Evolutionary conservation across 23 tunicate species (phyloP).

Genomic region (Diplosoma virens): DNA sequence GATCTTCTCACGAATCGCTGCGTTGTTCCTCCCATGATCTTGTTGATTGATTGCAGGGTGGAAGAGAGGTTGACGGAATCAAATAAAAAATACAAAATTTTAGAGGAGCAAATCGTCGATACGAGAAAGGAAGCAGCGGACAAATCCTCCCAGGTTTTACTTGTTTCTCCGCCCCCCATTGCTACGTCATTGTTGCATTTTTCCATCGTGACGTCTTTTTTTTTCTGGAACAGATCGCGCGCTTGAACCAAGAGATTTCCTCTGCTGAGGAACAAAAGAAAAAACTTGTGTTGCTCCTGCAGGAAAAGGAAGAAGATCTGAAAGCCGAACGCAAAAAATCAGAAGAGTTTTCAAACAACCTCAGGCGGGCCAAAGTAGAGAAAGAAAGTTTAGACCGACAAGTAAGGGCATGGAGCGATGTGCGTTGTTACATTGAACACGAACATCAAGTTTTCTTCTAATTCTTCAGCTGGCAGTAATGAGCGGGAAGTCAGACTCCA

Average conservation of each 20-base stretch:
- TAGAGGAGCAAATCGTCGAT: conserved; percentile 17
- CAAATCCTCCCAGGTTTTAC: conserved; percentile 18
- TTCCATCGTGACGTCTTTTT: too few species aligned
- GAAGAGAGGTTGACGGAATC: conserved; percentile 33
- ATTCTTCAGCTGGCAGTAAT: conserved; percentile 2
- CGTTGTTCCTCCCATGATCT: too few species aligned
- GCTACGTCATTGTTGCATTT: too few species aligned
- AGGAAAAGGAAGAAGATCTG: not conserved
- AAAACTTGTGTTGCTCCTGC: not conserved
- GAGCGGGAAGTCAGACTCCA: conserved; percentile 30
- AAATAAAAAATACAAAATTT: conserved; percentile 12
- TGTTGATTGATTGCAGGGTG: conserved; percentile 39
- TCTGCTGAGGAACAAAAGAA: not conserved
- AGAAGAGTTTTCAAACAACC: not conserved
- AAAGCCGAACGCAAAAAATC: not conserved
- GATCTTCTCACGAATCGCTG: too few species aligned
- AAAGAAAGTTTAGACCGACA: conserved; percentile 34
- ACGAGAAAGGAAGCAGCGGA: conserved; percentile 14
- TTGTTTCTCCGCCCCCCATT: too few species aligned
- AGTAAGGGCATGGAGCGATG: not conserved
- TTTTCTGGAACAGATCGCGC: conserved; percentile 1
- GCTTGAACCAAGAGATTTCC: not conserved
- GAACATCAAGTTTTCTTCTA: too few species aligned
- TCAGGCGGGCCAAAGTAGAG: conserved; percentile 17
- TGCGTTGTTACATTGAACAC: not conserved